Conservation (phyloP, 2,888 invertebrate genomes). For the Eristalinus sepulchralis region DNA sequence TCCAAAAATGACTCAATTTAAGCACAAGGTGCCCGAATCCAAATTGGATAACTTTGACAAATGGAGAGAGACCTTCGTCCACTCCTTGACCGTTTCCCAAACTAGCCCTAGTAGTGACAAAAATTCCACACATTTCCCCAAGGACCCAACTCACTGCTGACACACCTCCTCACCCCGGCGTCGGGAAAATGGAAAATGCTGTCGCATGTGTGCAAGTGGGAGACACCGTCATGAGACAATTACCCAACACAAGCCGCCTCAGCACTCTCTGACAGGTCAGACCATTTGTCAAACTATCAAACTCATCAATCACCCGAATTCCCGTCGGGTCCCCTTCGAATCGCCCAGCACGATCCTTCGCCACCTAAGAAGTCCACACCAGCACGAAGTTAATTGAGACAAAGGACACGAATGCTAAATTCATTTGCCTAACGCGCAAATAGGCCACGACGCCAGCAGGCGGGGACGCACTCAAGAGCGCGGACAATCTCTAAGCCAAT, state of each 20-base stretch:
- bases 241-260: background rate
- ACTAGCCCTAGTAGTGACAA: background rate
- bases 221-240: background rate
- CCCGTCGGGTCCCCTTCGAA: conserved; percentile 3
- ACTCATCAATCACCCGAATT: background rate
- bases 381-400: conserved; percentile 37
- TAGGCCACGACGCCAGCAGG: conserved; percentile 13
- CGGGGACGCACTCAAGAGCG: conserved; percentile 7
- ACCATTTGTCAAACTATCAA: conserved; percentile 24
- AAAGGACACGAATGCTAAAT: conserved; percentile 40
- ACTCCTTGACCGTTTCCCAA: too few species aligned
- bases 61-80: too few species aligned
- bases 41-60: too few species aligned
- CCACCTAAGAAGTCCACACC: conserved; percentile 28
- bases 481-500: conserved; percentile 6
- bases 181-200: background rate
- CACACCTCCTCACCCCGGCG: background rate
- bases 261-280: background rate
- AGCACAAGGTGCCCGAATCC: too few species aligned
- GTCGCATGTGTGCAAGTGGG: background rate
- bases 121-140: background rate
- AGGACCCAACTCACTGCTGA: background rate
- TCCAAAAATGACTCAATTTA: too few species aligned
- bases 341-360: background rate
- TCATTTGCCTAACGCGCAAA: conserved; percentile 30